phyloP scores from a whole-genome alignment of 2,113 vertebrate genomes.

The Nycticebus coucang region DNA sequence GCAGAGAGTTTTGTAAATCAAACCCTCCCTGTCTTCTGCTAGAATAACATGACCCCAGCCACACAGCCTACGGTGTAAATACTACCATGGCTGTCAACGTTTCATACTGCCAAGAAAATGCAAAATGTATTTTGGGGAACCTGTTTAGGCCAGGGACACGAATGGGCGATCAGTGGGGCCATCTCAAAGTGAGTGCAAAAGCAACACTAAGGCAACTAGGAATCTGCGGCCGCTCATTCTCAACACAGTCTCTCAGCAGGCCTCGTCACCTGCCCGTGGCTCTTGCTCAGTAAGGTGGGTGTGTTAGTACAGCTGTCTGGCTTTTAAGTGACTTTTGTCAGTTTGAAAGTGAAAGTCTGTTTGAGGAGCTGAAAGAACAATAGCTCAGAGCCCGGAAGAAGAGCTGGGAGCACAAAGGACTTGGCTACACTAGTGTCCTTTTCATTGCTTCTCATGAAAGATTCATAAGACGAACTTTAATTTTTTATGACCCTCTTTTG shows the following conservation, averaged over 20 bases:
- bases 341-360: slow-evolving; percentile 86
- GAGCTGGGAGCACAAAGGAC: slow-evolving; percentile 85
- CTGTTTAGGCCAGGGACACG: background rate
- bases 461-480: slow-evolving; percentile 91
- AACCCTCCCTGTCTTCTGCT: background rate
- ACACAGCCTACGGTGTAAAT: background rate
- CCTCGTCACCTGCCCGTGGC: slow-evolving; percentile 82
- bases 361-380: slow-evolving; percentile 82
- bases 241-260: slow-evolving; percentile 73
- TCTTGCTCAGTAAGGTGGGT: slow-evolving; percentile 77
- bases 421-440: slow-evolving; percentile 85
- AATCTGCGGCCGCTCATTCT: background rate
- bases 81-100: fast-evolving
- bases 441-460: slow-evolving; percentile 91
- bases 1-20: background rate
- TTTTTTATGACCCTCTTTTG: slow-evolving; percentile 89
- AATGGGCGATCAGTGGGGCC: background rate
- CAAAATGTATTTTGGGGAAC: background rate
- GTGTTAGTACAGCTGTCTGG: slow-evolving; percentile 84
- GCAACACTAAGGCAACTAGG: fast-evolving
- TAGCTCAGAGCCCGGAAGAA: slow-evolving; percentile 81
- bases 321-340: slow-evolving; percentile 86
- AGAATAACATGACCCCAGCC: background rate
- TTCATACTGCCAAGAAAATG: background rate
- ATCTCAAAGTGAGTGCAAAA: background rate